These are phyloP conservation scores for Vanacampus margaritifer DNA, from an alignment of 2,113 vertebrate species.

Conservation along the genomic window DNA sequence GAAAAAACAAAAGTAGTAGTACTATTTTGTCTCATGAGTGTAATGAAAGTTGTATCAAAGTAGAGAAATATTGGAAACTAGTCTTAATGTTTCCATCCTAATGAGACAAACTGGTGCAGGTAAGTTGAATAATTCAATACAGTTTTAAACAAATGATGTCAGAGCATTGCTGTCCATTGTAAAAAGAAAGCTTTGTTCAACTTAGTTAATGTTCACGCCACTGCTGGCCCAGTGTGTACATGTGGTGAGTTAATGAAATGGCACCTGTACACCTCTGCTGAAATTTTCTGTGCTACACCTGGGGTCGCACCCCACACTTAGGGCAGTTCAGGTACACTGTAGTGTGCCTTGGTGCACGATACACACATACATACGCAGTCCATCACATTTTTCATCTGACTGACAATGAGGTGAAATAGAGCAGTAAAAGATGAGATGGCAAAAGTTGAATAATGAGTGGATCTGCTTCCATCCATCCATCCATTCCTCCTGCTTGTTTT, in stretches of 20 bases:
- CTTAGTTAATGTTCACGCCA: constrained; percentile 20
- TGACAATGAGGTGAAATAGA: constrained; percentile 45
- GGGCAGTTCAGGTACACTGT: not conserved
- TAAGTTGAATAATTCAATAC: constrained; percentile 13
- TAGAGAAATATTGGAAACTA: constrained; percentile 4
- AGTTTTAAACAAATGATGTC: constrained; percentile 54
- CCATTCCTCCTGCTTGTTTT: constrained; percentile 36
- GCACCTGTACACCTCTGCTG: too few relatives aligned
- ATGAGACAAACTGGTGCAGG: constrained; percentile 1
- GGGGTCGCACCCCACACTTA: not conserved
- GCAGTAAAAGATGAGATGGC: constrained; percentile 26
- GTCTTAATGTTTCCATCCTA: constrained; percentile 1
- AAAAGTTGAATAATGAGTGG: not conserved
- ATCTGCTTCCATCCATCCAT: constrained; percentile 52
- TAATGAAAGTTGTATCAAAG: not conserved
- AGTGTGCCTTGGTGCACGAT: not conserved
- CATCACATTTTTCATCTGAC: constrained; percentile 35
- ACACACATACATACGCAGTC: constrained; percentile 1
- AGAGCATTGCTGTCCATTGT: constrained; percentile 34
- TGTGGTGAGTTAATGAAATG: too few relatives aligned
- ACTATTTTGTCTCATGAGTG: not conserved
- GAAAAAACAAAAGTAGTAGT: not conserved
- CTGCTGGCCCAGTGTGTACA: constrained; percentile 30
- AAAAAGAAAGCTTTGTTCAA: constrained; percentile 52
- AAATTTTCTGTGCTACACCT: too few relatives aligned